Base-by-base conservation (phyloP, 2,113 vertebrate species). In the Macaca mulatta region DNA sequence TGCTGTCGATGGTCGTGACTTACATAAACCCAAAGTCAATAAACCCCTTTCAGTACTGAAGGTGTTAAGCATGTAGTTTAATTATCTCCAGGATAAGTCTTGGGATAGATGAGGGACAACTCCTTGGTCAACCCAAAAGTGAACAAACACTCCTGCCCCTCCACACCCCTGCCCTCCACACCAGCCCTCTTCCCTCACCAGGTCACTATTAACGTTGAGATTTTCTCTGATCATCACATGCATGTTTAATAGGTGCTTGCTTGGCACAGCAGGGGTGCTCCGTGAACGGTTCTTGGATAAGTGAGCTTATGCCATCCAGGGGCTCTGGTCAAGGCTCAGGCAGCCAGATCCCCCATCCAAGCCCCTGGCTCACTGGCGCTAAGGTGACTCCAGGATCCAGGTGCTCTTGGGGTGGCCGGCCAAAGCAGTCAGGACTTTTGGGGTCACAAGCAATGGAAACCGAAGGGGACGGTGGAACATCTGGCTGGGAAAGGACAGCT, bases 1-100 rank as follows among this genome's bases (percentile, higher is more conserved):
- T 32, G 27, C 43, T 48, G 1, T 5, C 7, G 1, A 4, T 27
- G 14, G 75, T 4, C 5, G 27, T 32, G 43, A 17, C 27, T 14
- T 13, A 74, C 5, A 6, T 74, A 40, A 40, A 43, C 43, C 75
- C 75, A 32, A 20, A 78, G 75, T 32, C 45, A 32, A 17, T 30
- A 16, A 16, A 23, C 40, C 13, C 25, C 40, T 25, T 70, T 25
- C 43, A 2, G 43, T 18, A 18, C 45, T 32, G 45, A 40, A 50
- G 45, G 43, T 30, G 8, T 32, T 18, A 12, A 30, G 27, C 27
- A 0, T 32, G 75, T 18, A 48, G 9, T 48, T 45, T 45, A 30
- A 50, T 32, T 32, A 14, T 75, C 38, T 27, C 72, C 11, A 25
- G 22, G 72, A 13, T 13, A 13, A 25, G 40, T 6, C 38, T 27